Evolutionary conservation across 2,797 vertebrate species (phyloP).

Genomic region (Pangasius djambal): DNA sequence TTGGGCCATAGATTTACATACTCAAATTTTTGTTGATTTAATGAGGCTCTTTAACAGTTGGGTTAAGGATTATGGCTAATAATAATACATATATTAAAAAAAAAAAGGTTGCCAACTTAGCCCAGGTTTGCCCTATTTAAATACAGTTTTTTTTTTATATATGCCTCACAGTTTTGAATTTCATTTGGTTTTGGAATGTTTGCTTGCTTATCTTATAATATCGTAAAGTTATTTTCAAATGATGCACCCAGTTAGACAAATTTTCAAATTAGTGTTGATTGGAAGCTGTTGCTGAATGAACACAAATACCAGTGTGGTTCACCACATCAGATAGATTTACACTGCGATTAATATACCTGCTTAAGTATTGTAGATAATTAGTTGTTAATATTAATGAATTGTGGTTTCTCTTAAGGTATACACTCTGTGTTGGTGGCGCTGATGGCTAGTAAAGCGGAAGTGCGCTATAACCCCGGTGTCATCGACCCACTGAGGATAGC

Average conservation of each 20-base stretch:
- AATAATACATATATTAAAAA: background rate
- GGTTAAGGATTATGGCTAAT: background rate
- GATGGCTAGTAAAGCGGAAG: conserved; percentile 97
- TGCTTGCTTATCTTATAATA: background rate
- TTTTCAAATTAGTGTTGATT: too few relatives aligned
- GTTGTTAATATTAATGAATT: background rate
- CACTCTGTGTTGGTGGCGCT: conserved; percentile 91
- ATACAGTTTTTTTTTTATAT: too few relatives aligned
- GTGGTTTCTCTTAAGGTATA: conserved; percentile 77
- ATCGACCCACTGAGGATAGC: conserved; percentile 84
- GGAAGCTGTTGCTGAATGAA: background rate
- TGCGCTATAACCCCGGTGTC: conserved; percentile 86
- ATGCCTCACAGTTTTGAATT: background rate
- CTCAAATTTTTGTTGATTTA: background rate
- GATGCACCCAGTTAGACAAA: too few relatives aligned
- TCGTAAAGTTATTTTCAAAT: too few relatives aligned
- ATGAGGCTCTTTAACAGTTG: background rate
- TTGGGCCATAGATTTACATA: background rate
- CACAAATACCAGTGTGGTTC: background rate
- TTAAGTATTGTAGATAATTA: background rate
- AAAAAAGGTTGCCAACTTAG: too few relatives aligned
- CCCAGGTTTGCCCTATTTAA: too few relatives aligned
- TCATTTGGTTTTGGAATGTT: background rate
- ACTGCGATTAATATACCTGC: background rate
- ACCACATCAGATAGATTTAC: background rate